A percentile compares a stretch with the other conserved stretches of the same genome.
Conservation (phyloP, 2,888 invertebrate species). For the Conomelus anceps region DNA sequence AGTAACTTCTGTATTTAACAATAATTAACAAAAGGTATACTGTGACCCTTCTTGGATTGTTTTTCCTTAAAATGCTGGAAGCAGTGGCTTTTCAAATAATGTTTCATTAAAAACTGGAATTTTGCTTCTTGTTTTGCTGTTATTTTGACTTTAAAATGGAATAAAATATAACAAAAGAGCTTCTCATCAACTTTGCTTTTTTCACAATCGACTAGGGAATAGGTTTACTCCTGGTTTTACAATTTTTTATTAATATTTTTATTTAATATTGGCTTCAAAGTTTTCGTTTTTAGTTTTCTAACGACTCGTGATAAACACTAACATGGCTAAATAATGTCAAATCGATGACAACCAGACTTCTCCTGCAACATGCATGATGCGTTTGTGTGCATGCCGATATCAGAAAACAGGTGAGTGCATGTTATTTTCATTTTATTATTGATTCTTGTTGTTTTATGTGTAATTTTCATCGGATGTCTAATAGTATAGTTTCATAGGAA, state of each 20-base stretch:
- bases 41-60: no score
- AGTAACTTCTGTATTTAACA: background rate
- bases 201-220: background rate
- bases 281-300: background rate
- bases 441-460: background rate
- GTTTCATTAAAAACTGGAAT: background rate
- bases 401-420: background rate
- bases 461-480: background rate
- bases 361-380: background rate
- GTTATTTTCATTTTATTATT: background rate
- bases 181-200: background rate
- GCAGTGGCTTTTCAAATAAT: background rate
- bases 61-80: no score
- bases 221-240: constrained; percentile 1
- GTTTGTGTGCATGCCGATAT: background rate
- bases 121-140: background rate
- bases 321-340: background rate
- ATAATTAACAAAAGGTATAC: background rate
- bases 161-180: background rate
- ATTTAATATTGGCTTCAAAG: background rate
- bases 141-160: background rate
- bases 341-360: background rate
- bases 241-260: background rate
- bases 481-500: background rate
- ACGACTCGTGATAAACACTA: background rate